Evolutionary conservation across 2,797 vertebrate genomes (phyloP).

Genomic region (Amazonetta brasiliensis): DNA sequence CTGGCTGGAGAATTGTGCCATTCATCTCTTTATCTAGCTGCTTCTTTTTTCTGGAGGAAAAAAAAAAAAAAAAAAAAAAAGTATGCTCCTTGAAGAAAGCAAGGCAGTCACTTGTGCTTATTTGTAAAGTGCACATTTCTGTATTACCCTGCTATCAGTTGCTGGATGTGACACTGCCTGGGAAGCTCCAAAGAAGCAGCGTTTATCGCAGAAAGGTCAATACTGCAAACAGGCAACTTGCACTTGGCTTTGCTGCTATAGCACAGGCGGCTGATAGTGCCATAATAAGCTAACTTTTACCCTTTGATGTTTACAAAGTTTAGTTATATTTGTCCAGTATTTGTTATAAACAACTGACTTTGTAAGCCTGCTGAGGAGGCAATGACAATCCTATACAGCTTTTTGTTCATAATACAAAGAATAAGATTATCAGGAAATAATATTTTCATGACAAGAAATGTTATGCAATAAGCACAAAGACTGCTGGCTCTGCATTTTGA

Average conservation of each 20-base stretch:
- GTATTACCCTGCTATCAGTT: accelerated
- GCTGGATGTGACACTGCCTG: background rate
- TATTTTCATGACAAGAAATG: background rate
- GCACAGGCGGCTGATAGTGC: background rate
- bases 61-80: accelerated
- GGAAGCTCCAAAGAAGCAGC: accelerated
- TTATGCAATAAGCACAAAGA: background rate
- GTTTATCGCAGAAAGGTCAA: accelerated
- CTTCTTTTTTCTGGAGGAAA: background rate
- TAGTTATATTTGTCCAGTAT: background rate
- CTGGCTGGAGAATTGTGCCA: accelerated
- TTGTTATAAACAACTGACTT: background rate
- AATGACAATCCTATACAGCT: background rate
- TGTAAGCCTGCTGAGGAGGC: background rate
- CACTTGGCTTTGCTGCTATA: background rate
- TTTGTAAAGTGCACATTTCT: background rate
- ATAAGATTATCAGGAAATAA: background rate
- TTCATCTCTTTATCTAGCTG: background rate
- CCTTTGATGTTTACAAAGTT: background rate
- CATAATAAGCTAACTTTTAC: too few species aligned
- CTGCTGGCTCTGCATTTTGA: background rate
- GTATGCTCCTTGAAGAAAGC: accelerated
- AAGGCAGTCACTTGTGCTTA: accelerated
- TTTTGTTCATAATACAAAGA: background rate
- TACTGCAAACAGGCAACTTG: background rate